Evolutionary conservation across 2,113 vertebrate genomes (phyloP).

Genomic region (Conger conger): DNA sequence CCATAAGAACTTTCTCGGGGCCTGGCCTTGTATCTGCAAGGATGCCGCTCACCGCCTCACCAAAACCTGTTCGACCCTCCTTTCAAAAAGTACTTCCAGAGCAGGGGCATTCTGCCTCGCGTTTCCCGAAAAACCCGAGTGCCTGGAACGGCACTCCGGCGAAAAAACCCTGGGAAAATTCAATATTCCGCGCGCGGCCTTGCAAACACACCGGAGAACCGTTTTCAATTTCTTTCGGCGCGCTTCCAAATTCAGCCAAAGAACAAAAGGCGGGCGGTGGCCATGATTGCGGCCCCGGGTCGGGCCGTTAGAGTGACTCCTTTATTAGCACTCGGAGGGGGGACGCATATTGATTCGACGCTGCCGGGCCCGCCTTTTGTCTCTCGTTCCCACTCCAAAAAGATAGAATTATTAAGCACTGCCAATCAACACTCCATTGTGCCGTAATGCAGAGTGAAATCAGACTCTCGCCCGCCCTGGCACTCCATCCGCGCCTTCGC

Average conservation of each 20-base stretch:
- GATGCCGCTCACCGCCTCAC: background rate
- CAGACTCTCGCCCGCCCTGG: constrained; percentile 2
- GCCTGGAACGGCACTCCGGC: background rate
- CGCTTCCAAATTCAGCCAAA: background rate
- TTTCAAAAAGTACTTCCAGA: background rate
- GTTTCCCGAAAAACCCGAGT: background rate
- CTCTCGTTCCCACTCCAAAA: constrained; percentile 25
- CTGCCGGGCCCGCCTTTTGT: constrained; percentile 25
- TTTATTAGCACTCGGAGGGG: constrained; percentile 38
- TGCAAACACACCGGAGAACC: background rate
- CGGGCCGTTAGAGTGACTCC: constrained; percentile 17
- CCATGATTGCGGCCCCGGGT: constrained; percentile 35
- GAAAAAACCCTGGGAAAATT: too few relatives aligned
- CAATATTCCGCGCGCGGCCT: background rate
- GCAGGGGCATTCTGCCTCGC: background rate
- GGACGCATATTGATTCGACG: constrained; percentile 46
- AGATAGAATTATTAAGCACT: constrained; percentile 23
- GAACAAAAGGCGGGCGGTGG: constrained; percentile 16
- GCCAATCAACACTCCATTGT: constrained; percentile 33
- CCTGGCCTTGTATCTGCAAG: background rate
- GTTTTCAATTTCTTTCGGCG: background rate
- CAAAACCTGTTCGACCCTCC: too few relatives aligned
- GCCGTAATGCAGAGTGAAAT: background rate
- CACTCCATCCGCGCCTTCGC: background rate
- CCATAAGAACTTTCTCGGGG: background rate